Base-by-base conservation (phyloP, 2,797 vertebrate genomes). In the Tokudaia muenninki region DNA sequence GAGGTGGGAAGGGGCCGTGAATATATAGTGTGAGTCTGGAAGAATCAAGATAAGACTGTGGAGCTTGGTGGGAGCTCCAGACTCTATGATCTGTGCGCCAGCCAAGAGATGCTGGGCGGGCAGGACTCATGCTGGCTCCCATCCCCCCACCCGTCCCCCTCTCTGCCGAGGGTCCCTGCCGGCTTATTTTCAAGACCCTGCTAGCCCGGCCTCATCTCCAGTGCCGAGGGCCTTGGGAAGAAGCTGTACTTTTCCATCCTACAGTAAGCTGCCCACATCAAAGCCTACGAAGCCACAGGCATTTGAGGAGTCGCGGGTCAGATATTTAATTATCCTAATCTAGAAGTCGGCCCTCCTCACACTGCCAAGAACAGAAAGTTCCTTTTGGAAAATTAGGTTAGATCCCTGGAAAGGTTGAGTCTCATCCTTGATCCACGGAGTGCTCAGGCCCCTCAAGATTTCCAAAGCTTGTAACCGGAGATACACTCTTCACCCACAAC, bases 401-500 rank as follows among this genome's bases (percentile, higher is more conserved):
- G 96, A 98, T 67, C 90, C 88, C 97, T 96, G 97, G 97, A 98
- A 98, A 98, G 97, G 95, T 47, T 98, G 97, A 96, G 97, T 97
- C 97, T 98, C 98, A 96, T 97, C 98, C 98, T 97, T 94, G 97
- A 98, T 97, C 98, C 96, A 75, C 97, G 94, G 97, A 97, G 97
- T 96, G 97, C 97, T 97, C 77, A 70, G 97, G 94, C 89, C 4
- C 44, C 75, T 78, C 44, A 92, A 98, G 97, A 95, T 87, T 97
- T 96, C 65, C 70, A 96, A 95, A 94, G 90, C 92, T 97, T 97
- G 37, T 24, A 41, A 93, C 97, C 59, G 91, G 96, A 98, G 93
- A 97, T 95, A 19, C 91, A 94, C 95, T 97, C 97, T 97, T 96
- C 93, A 74, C 74, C 80, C 52, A 90, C 87, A 72, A 75, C 91